Base-by-base conservation (phyloP, 1,140 invertebrate genomes). In the Samia ricini region DNA sequence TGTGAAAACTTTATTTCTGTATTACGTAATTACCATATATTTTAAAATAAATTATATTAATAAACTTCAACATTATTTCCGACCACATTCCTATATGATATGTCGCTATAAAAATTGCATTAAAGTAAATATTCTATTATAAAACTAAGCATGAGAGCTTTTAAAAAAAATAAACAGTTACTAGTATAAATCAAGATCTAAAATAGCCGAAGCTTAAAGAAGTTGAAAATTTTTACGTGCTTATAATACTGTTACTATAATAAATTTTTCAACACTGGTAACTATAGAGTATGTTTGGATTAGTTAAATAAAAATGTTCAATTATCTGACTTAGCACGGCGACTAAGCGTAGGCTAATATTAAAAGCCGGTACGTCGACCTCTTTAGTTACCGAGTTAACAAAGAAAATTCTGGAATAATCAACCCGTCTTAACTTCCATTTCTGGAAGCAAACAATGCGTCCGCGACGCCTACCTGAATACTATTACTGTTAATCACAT, bases 381-480 rank as follows among this genome's bases (percentile, higher is more conserved):
- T 60, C 63, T 56, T 66, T 68, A 60, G 60, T 63, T 60, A 15
- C 0, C 54, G 63, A 69, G 29, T 66, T 66, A 69, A 74, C 69
- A 72, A 73, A 73, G 71, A 75, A 78, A 74, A 61, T 74, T 76
- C 76, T 82, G 74, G 66, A 77, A 79, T 71, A 72, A 72, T 33
- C 23, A 49, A 19, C 7, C 70, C 69, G 71, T 72, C 36, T 73
- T 71, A 72, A 72, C 71, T 75, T 75, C 74, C 76, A 78, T 85
- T 83, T 79, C 81, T 83, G 77, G 76, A 79, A 76, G 63, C 66
- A 69, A 71, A 79, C 76, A 78, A 76, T 79, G 81, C 68, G 66
- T 71, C 21, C 26, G 65, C 60, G 70, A 78, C 76, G 78, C 82
- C 83, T 77, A 77, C 82, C 68, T 69, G 71, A 77, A 77, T 79